Percentiles rank a stretch among this genome's conserved stretches.
These are phyloP conservation scores for Schizopygopsis pylzovi DNA, from an alignment of 2,797 vertebrate genomes.

Conservation along the genomic window DNA sequence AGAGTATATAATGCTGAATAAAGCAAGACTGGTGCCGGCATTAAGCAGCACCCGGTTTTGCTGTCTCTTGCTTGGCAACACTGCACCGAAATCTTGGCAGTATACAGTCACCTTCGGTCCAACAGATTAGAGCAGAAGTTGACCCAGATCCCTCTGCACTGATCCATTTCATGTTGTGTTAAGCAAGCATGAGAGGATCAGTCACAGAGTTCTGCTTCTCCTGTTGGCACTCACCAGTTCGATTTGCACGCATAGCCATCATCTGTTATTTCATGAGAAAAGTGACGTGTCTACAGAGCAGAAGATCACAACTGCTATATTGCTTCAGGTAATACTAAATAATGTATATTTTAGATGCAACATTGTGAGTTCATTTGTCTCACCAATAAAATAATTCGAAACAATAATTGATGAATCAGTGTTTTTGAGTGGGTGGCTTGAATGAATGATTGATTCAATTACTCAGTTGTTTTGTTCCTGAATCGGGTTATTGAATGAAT, in stretches of 20 bases:
- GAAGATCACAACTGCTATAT: not conserved
- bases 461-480: not conserved
- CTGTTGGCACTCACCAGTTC: not conserved
- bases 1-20: not conserved
- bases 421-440: not conserved
- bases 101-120: not conserved
- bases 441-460: not conserved
- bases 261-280: not conserved
- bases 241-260: not conserved
- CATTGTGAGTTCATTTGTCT: not conserved
- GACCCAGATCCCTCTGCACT: conserved; percentile 26
- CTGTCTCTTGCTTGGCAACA: conserved; percentile 1
- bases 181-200: conserved; percentile 40
- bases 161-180: conserved; percentile 29
- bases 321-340: not conserved
- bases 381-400: not conserved
- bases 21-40: not conserved
- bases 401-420: not conserved
- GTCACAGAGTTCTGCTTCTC: conserved; percentile 11
- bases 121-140: conserved; percentile 29
- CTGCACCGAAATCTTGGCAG: not conserved
- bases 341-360: not conserved
- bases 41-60: not conserved
- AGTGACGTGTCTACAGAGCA: not conserved
- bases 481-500: not conserved